A percentile compares a stretch with the other conserved stretches of the same genome.
Conservation (phyloP, 2,888 invertebrate genomes). For the Ornithoptera alexandrae region DNA sequence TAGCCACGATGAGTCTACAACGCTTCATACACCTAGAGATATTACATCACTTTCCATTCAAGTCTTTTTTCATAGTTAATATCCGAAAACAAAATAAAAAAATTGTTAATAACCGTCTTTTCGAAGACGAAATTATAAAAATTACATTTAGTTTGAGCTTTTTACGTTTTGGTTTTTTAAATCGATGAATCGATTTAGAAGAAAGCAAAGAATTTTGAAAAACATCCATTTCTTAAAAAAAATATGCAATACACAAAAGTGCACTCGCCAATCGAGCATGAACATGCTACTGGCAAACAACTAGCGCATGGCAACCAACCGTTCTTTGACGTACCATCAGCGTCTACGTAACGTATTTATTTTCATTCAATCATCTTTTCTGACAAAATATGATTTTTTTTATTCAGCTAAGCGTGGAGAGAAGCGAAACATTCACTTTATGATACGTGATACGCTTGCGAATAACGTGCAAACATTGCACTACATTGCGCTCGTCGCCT, state of each 20-base stretch:
- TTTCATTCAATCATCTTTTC: slow-evolving; percentile 18
- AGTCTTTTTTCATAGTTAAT: neutral
- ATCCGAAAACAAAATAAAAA: neutral
- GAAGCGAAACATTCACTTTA: too few relatives aligned
- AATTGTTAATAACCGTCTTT: too few relatives aligned
- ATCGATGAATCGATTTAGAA: neutral
- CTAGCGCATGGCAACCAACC: neutral
- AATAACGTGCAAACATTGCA: too few relatives aligned
- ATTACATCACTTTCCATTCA: neutral
- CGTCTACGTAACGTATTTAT: slow-evolving; percentile 16
- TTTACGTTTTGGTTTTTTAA: too few relatives aligned
- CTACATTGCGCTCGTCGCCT: too few relatives aligned
- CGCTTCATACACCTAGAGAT: neutral
- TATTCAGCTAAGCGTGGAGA: too few relatives aligned
- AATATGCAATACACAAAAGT: slow-evolving; percentile 10
- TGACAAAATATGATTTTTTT: slow-evolving; percentile 3
- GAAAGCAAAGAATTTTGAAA: neutral
- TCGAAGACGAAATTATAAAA: too few relatives aligned
- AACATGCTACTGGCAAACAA: slow-evolving; percentile 17
- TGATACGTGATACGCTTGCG: too few relatives aligned
- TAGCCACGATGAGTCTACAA: neutral
- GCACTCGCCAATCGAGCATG: slow-evolving; percentile 18
- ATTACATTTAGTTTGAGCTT: too few relatives aligned
- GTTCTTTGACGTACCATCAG: slow-evolving; percentile 12
- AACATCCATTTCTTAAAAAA: slow-evolving; percentile 2